Conservation (phyloP, 1,140 invertebrate species). For the Aphidius gifuensis region DNA sequence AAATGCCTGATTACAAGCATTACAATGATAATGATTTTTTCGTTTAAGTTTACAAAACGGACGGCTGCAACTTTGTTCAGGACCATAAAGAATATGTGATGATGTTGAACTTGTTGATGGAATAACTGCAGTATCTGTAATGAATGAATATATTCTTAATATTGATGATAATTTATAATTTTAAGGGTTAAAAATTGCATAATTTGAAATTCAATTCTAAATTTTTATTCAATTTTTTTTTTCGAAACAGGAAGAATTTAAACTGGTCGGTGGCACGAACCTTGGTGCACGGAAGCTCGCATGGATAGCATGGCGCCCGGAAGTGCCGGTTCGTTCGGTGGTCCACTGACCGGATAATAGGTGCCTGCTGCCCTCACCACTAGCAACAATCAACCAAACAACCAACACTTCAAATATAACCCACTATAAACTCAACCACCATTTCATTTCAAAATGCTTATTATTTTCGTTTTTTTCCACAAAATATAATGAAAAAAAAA, state of each 20-base stretch:
- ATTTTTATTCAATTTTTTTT: neutral
- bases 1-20: conserved; percentile 81
- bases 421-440: conserved; percentile 34
- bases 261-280: conserved; percentile 52
- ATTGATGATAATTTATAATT: too few relatives aligned
- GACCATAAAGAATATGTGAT: conserved; percentile 55
- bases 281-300: conserved; percentile 58
- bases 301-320: conserved; percentile 57
- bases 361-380: conserved; percentile 90
- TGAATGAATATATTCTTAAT: too few relatives aligned
- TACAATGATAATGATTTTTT: conserved; percentile 82
- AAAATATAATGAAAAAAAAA: conserved; percentile 13
- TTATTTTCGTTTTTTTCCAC: neutral
- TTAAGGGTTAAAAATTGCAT: neutral
- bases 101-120: conserved; percentile 49
- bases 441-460: conserved; percentile 21
- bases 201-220: neutral
- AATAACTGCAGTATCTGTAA: conserved; percentile 49
- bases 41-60: conserved; percentile 85
- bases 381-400: conserved; percentile 67
- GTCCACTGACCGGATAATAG: conserved; percentile 86
- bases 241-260: conserved; percentile 24
- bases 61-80: conserved; percentile 70
- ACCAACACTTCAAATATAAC: conserved; percentile 58
- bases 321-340: conserved; percentile 58